A percentile compares a stretch with the other conserved stretches of the same genome.
Conservation (phyloP, 2,113 vertebrate genomes). For the Cisticola juncidis region DNA sequence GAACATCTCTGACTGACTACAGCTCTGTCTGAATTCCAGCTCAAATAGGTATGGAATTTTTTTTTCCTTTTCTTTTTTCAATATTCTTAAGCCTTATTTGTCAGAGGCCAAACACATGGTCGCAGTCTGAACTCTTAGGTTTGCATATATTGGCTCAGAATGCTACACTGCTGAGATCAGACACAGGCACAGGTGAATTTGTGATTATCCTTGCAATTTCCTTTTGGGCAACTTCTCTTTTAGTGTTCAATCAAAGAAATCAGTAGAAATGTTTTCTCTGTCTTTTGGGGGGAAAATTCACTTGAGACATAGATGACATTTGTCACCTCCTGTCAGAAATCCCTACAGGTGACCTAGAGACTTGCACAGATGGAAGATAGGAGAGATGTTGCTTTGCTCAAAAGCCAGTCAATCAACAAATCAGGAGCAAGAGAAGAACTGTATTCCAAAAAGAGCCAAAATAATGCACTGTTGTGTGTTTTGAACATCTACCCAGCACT, state of each 20-base stretch:
- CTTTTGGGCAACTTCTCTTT: neutral
- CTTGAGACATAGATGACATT: fast-evolving
- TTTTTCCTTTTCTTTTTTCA: neutral
- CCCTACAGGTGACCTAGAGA: neutral
- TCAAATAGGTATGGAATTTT: neutral
- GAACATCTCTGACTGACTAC: neutral
- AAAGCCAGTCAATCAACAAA: neutral
- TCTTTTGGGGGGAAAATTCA: neutral
- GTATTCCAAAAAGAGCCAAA: neutral
- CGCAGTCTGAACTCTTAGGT: neutral
- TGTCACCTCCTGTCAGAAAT: neutral
- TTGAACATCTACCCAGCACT: neutral
- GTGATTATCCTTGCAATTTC: neutral
- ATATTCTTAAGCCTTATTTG: neutral
- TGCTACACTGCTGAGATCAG: neutral
- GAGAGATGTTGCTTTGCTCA: neutral
- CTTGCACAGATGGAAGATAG: neutral
- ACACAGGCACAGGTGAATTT: neutral
- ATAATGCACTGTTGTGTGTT: neutral
- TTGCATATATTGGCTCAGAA: neutral
- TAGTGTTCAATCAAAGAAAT: neutral
- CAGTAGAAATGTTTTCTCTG: neutral
- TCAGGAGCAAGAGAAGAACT: neutral
- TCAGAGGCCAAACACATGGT: neutral
- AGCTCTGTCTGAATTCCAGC: neutral